These are phyloP conservation scores for Pygoscelis adeliae DNA, from an alignment of 2,113 vertebrate species.

Conservation along the genomic window DNA sequence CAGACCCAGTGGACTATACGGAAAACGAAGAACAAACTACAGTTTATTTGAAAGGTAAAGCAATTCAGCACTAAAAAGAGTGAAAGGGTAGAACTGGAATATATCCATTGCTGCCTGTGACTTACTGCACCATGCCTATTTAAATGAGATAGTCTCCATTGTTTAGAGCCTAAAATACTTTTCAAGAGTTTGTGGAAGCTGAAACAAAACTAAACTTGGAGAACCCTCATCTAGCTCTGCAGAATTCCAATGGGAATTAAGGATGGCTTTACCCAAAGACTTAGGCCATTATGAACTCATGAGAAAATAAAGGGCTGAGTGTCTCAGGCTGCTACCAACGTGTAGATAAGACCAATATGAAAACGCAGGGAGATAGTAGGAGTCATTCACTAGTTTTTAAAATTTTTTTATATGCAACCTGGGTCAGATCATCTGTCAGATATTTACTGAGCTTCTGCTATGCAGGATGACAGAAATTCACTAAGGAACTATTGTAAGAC, in stretches of 20 bases:
- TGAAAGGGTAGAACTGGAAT: background rate
- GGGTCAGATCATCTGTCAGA: background rate
- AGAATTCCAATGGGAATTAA: background rate
- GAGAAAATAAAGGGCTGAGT: background rate
- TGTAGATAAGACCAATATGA: background rate
- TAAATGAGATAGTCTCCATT: background rate
- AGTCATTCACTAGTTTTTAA: background rate
- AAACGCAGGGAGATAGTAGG: background rate
- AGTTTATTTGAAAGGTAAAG: slow-evolving; percentile 76
- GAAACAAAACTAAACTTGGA: background rate
- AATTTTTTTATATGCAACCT: background rate
- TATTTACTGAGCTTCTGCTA: background rate
- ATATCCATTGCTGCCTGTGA: background rate
- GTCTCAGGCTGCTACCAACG: background rate
- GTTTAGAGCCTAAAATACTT: background rate
- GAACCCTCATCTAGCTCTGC: background rate
- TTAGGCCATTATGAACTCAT: background rate
- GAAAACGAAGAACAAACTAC: slow-evolving; percentile 67
- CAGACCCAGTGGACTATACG: slow-evolving; percentile 64
- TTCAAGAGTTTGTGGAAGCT: background rate
- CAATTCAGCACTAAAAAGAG: background rate
- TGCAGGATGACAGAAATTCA: background rate
- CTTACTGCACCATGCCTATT: background rate
- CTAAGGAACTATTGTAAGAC: background rate
- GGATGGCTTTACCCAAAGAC: background rate